A percentile compares a stretch with the other conserved stretches of the same genome.
These are phyloP conservation scores for Cyprinella venusta DNA, from an alignment of 2,797 vertebrate species.

Conservation along the genomic window DNA sequence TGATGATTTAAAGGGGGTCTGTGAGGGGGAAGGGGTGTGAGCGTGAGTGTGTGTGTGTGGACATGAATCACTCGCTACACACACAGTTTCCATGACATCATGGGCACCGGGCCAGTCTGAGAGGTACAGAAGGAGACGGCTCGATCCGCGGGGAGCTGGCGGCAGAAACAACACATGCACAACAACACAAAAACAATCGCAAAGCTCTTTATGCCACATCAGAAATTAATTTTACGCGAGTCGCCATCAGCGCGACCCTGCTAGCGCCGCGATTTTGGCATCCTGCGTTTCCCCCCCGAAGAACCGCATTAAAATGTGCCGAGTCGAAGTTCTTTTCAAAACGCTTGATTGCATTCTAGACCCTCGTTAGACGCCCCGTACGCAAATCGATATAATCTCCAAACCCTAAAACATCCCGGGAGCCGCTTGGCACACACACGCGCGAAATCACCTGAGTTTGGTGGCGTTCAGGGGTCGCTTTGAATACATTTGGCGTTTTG, in stretches of 20 bases:
- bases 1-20: slow-evolving; percentile 15
- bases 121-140: slow-evolving; percentile 82
- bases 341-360: slow-evolving; percentile 68
- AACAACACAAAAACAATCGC: slow-evolving; percentile 66
- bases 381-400: slow-evolving; percentile 64
- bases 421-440: neutral
- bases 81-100: slow-evolving; percentile 98
- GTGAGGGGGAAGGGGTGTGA: slow-evolving; percentile 70
- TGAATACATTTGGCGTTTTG: slow-evolving; percentile 41
- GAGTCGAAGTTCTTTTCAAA: slow-evolving; percentile 66
- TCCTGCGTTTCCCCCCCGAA: slow-evolving; percentile 22
- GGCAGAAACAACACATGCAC: slow-evolving; percentile 48
- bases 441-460: no score
- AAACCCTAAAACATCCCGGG: slow-evolving; percentile 53
- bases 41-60: no score
- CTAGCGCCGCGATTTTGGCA: slow-evolving; percentile 70
- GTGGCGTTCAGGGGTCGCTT: slow-evolving; percentile 21
- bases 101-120: slow-evolving; percentile 93
- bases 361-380: slow-evolving; percentile 56
- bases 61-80: slow-evolving; percentile 97
- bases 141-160: slow-evolving; percentile 77
- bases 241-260: slow-evolving; percentile 59
- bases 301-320: slow-evolving; percentile 57
- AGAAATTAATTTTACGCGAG: slow-evolving; percentile 68
- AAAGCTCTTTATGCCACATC: slow-evolving; percentile 59